A percentile compares a stretch with the other conserved stretches of the same genome.
Evolutionary conservation across 2,113 vertebrate species (phyloP).

Genomic region (Sclerurus mexicanus): DNA sequence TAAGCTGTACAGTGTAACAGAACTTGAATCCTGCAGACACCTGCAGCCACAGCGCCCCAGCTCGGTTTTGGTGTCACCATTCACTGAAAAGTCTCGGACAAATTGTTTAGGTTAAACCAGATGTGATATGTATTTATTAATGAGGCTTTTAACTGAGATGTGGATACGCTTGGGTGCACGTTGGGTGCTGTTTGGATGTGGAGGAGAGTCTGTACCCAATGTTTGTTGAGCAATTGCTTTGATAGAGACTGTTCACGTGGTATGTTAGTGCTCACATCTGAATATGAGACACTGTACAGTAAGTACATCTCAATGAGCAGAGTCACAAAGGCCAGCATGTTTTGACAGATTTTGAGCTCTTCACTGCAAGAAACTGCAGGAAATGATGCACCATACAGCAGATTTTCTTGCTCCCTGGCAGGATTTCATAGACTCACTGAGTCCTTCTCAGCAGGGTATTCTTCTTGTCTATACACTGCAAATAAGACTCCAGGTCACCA

Average conservation of each 20-base stretch:
- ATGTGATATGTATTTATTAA: not conserved
- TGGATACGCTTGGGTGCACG: not conserved
- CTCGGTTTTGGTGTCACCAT: not conserved
- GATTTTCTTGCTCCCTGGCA: constrained; percentile 56
- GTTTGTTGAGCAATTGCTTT: not conserved
- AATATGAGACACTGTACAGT: not conserved
- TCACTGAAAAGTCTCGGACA: not conserved
- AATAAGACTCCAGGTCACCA: not conserved
- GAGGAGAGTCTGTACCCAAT: not conserved
- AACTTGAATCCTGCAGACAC: not conserved
- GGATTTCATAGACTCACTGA: constrained; percentile 27
- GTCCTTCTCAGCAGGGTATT: constrained; percentile 56
- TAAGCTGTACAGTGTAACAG: not conserved
- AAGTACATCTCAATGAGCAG: not conserved
- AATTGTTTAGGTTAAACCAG: not conserved
- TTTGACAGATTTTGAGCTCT: constrained; percentile 55
- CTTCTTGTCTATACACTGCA: constrained; percentile 13
- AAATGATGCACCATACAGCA: constrained; percentile 43
- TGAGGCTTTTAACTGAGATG: not conserved
- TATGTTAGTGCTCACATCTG: not conserved
- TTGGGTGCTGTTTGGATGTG: not conserved
- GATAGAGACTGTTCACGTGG: not conserved
- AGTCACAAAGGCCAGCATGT: not conserved
- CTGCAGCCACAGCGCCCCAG: not conserved
- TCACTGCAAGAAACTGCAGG: constrained; percentile 53